Evolutionary conservation across 2,797 vertebrate species (phyloP).

Genomic region (Anas capensis): DNA sequence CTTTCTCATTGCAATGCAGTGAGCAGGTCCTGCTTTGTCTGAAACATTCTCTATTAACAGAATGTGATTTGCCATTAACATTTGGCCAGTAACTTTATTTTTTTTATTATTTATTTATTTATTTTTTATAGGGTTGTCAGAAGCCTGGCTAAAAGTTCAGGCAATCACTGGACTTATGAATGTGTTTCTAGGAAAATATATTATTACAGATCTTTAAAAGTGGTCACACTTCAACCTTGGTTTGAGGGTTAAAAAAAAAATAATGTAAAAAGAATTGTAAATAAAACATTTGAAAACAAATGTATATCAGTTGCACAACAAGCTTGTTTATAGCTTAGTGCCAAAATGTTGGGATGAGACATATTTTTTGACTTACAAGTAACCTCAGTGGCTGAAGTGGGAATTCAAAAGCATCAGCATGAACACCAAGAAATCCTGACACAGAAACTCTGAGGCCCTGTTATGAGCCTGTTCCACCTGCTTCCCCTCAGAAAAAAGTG

Average conservation of each 20-base stretch:
- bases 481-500: background rate
- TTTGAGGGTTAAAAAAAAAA: background rate
- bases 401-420: background rate
- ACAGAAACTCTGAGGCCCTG: background rate
- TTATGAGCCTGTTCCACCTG: background rate
- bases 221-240: background rate
- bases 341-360: background rate
- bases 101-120: constrained; percentile 2
- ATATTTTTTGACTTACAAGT: background rate
- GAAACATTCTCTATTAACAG: background rate
- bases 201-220: constrained; percentile 14
- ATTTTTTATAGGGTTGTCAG: background rate
- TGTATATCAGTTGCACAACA: background rate
- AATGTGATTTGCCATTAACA: background rate
- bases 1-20: background rate
- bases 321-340: background rate
- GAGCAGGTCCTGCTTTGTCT: background rate
- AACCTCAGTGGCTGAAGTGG: background rate
- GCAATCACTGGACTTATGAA: background rate
- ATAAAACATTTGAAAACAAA: background rate
- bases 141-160: background rate
- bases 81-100: background rate
- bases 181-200: background rate
- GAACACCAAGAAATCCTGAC: background rate
- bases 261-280: background rate